Percentiles rank a stretch among this genome's conserved stretches.
Conservation (phyloP, 2,797 vertebrate species). For the Bufotes viridis region DNA sequence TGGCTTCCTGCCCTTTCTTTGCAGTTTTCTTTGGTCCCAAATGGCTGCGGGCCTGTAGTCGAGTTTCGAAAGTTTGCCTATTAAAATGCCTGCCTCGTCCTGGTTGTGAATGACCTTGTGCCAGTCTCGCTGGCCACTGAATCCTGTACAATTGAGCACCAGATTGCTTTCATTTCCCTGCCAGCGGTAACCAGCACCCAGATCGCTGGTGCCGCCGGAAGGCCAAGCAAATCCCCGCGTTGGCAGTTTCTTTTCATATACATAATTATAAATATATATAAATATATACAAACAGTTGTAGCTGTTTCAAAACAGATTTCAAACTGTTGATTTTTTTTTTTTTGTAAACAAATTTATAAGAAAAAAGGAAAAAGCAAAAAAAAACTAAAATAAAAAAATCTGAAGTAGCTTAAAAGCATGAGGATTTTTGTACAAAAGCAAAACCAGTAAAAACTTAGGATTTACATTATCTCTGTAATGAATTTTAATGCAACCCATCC, state of each 20-base stretch:
- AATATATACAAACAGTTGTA: constrained; percentile 52
- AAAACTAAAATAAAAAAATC: constrained; percentile 47
- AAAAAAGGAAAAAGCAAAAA: constrained; percentile 35
- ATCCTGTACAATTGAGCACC: neutral
- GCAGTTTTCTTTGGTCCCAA: neutral
- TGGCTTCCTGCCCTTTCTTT: neutral
- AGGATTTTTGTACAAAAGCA: constrained; percentile 59
- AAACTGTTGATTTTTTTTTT: constrained; percentile 42
- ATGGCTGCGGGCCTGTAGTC: neutral
- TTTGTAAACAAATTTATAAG: constrained; percentile 62
- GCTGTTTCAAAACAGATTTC: constrained; percentile 40
- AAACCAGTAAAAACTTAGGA: constrained; percentile 49
- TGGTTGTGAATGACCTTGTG: neutral
- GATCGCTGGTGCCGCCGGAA: constrained; percentile 10
- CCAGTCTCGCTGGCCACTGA: neutral
- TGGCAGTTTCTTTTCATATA: constrained; percentile 50
- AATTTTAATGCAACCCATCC: constrained; percentile 51
- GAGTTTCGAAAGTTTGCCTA: neutral
- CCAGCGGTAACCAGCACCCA: neutral
- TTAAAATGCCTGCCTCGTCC: neutral
- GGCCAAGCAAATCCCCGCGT: neutral
- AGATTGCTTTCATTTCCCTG: neutral
- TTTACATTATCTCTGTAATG: constrained; percentile 48
- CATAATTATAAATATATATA: constrained; percentile 61
- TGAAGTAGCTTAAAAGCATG: constrained; percentile 61